phyloP scores from a whole-genome alignment of 2,113 vertebrate genomes.

The Erythrocercus mccallii region DNA sequence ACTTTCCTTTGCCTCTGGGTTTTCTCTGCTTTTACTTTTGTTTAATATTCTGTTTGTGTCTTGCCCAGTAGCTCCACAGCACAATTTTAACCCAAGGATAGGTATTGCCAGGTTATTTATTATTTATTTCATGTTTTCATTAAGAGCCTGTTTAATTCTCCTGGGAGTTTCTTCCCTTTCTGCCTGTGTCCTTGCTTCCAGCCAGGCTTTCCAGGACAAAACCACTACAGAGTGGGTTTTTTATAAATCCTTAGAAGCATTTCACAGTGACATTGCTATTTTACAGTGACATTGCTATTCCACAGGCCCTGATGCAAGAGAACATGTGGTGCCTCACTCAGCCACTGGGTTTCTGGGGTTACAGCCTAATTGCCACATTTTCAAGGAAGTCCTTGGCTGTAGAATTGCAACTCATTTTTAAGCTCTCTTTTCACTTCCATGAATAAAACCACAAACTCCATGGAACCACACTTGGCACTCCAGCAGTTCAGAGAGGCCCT shows the following conservation, averaged over 20 bases:
- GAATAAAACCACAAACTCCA: background rate
- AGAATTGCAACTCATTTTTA: background rate
- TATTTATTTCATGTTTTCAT: conserved; percentile 41
- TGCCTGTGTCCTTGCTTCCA: conserved; percentile 19
- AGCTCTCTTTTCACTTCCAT: background rate
- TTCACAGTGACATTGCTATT: background rate
- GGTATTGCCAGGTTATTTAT: background rate
- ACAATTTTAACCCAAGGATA: background rate
- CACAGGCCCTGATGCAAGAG: background rate
- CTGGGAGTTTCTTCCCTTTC: background rate
- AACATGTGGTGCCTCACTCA: background rate
- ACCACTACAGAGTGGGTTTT: background rate
- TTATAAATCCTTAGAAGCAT: background rate
- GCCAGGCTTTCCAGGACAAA: conserved; percentile 13
- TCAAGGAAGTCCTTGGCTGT: background rate
- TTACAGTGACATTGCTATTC: background rate
- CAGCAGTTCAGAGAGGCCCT: background rate
- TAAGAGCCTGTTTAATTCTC: conserved; percentile 24
- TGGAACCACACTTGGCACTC: background rate
- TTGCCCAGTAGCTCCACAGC: background rate
- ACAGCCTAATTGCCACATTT: background rate
- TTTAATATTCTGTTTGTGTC: conserved; percentile 20
- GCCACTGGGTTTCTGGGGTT: background rate
- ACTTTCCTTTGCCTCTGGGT: background rate
- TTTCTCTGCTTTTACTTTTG: background rate